Evolutionary conservation across 2,888 invertebrate genomes (phyloP).

Genomic region (Entomobrya proxima): DNA sequence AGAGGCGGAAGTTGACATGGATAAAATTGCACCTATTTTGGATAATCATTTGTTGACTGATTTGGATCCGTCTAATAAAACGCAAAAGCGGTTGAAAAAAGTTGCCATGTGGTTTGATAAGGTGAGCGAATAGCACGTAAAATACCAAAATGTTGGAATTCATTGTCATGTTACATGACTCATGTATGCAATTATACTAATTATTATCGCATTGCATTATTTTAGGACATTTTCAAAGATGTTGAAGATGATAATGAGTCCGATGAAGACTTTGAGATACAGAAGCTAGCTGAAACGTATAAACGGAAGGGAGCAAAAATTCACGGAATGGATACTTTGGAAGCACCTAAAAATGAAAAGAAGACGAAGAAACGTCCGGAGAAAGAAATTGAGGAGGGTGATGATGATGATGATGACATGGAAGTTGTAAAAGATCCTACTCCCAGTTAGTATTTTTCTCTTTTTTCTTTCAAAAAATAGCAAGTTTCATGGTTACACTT

Average conservation of each 20-base stretch:
- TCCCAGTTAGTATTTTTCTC: slow-evolving; percentile 58
- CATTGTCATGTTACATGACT: background rate
- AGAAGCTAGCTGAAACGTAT: slow-evolving; percentile 85
- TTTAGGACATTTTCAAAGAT: slow-evolving; percentile 85
- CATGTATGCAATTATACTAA: background rate
- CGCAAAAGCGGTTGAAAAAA: slow-evolving; percentile 85
- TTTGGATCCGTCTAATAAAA: slow-evolving; percentile 86
- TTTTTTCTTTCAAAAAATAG: no score
- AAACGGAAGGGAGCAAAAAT: slow-evolving; percentile 84
- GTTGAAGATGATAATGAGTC: slow-evolving; percentile 88
- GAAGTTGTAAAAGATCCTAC: slow-evolving; percentile 82
- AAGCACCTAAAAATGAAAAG: slow-evolving; percentile 76
- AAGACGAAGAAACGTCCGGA: slow-evolving; percentile 41
- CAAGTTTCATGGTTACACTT: no score
- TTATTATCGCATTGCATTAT: slow-evolving; percentile 19
- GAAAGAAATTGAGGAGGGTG: slow-evolving; percentile 77
- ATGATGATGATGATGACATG: slow-evolving; percentile 80
- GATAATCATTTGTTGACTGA: slow-evolving; percentile 86
- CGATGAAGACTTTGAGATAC: slow-evolving; percentile 91
- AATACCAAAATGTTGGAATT: background rate
- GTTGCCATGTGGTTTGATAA: slow-evolving; percentile 93
- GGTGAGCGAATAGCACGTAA: slow-evolving; percentile 73
- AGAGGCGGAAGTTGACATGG: slow-evolving; percentile 66
- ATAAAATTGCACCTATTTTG: slow-evolving; percentile 60
- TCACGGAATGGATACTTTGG: slow-evolving; percentile 76